Evolutionary conservation across 2,888 invertebrate genomes (phyloP).

Genomic region (Elegia similella): DNA sequence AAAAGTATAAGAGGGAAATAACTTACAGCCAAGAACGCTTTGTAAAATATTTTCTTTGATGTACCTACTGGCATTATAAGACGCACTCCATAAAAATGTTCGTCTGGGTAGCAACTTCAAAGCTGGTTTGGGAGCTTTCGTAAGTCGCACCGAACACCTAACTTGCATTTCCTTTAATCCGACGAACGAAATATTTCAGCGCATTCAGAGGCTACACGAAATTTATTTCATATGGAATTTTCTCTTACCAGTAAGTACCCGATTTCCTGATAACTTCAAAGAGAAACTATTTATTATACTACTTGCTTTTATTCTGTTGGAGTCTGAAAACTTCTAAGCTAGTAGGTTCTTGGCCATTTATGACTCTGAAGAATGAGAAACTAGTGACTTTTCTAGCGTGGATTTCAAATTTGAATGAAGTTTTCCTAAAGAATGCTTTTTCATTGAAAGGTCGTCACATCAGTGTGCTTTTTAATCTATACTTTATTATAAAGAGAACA

Average conservation of each 20-base stretch:
- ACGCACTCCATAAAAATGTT: not conserved
- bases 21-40: not conserved
- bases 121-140: slow-evolving; percentile 4
- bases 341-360: too few species aligned
- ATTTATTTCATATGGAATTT: not conserved
- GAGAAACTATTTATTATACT: too few species aligned
- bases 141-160: slow-evolving; percentile 6
- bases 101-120: slow-evolving; percentile 1
- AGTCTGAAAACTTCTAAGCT: too few species aligned
- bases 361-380: too few species aligned
- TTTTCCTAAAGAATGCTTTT: too few species aligned
- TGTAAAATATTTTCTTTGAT: not conserved
- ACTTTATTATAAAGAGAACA: too few species aligned
- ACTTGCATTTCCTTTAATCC: slow-evolving; percentile 14
- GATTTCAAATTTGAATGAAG: too few species aligned
- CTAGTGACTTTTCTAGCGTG: too few species aligned
- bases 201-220: slow-evolving; percentile 6
- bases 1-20: not conserved
- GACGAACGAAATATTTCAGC: slow-evolving; percentile 3
- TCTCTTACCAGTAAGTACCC: not conserved
- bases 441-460: too few species aligned
- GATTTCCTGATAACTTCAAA: not conserved
- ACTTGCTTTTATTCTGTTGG: too few species aligned
- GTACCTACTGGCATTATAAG: not conserved
- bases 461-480: too few species aligned